These are phyloP conservation scores for Ursus arctos DNA, from an alignment of 2,113 vertebrate genomes.

Conservation along the genomic window DNA sequence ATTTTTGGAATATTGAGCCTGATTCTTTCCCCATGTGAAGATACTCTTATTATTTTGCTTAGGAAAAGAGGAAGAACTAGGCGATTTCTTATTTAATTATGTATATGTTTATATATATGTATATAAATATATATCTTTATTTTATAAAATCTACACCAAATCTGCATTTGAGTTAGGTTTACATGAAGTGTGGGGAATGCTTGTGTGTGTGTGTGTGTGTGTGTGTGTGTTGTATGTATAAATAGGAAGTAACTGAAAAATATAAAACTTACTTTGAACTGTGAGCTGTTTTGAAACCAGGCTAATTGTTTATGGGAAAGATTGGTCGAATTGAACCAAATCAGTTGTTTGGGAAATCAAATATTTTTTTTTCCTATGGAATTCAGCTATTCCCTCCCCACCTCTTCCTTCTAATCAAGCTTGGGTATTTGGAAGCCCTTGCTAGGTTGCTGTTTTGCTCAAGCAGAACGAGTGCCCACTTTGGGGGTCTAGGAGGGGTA, in stretches of 20 bases:
- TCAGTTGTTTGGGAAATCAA: background rate
- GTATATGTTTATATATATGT: background rate
- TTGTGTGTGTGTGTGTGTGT: background rate
- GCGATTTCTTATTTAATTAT: constrained; percentile 30
- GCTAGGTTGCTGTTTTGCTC: background rate
- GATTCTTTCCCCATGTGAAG: background rate
- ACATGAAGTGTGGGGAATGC: background rate
- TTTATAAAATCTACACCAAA: constrained; percentile 53
- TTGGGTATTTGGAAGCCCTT: background rate
- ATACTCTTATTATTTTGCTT: constrained; percentile 37
- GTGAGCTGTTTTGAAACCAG: constrained; percentile 42
- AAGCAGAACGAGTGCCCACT: background rate
- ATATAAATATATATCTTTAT: background rate
- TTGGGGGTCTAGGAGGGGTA: background rate
- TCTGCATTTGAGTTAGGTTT: constrained; percentile 31
- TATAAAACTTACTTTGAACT: constrained; percentile 16
- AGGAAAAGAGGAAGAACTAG: background rate
- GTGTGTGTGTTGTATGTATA: background rate
- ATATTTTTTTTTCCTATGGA: background rate
- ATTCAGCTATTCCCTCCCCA: background rate
- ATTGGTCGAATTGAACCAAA: background rate
- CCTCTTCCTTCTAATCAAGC: background rate
- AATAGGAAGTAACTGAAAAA: constrained; percentile 12
- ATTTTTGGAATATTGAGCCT: background rate
- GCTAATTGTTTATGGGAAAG: constrained; percentile 54